These are phyloP conservation scores for Platysternon megacephalum DNA, from an alignment of 2,113 vertebrate genomes.

Conservation along the genomic window DNA sequence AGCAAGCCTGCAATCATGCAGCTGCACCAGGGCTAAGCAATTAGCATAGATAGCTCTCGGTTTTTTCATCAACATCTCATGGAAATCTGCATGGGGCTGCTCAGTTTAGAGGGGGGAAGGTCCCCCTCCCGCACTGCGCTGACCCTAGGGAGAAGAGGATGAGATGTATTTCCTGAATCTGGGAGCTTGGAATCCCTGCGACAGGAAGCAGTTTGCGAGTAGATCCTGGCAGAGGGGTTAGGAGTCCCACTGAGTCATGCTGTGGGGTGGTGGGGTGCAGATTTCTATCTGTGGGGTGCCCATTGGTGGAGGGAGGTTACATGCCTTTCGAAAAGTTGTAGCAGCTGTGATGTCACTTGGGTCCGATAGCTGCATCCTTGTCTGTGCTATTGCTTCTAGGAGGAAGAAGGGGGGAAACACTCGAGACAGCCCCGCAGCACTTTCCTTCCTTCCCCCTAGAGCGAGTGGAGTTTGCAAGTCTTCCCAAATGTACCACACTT, in stretches of 20 bases:
- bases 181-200: background rate
- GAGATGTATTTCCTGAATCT: rapidly evolving
- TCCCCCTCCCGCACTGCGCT: background rate
- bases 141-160: background rate
- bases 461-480: background rate
- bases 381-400: background rate
- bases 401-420: background rate
- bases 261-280: background rate
- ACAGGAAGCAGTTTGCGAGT: background rate
- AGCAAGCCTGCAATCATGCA: background rate
- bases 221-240: background rate
- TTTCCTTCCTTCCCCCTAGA: rapidly evolving
- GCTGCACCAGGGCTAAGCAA: background rate
- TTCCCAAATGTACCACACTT: background rate
- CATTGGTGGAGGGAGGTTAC: background rate
- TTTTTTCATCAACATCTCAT: background rate
- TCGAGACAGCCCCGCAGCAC: no score
- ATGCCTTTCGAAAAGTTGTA: background rate
- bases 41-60: background rate
- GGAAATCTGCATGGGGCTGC: background rate
- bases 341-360: background rate
- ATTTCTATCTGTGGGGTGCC: background rate
- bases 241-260: background rate
- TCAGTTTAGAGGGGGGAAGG: background rate
- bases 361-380: background rate